These are phyloP conservation scores for Parazoanthus swiftii DNA, from an alignment of 92 coral and sea anemone genomes.

Conservation along the genomic window DNA sequence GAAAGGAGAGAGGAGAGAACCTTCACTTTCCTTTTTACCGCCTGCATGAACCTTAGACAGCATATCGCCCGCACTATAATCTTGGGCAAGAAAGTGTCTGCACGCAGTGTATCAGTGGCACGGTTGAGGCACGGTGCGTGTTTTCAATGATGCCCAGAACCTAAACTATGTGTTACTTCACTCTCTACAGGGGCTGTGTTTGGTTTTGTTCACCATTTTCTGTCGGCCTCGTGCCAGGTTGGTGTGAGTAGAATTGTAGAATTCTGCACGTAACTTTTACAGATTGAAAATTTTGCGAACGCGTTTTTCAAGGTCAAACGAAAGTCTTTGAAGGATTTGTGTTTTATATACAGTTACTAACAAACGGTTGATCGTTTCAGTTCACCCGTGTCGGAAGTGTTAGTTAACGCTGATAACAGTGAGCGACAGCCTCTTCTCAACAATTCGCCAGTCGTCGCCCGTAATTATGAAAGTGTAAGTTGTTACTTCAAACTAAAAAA, in stretches of 20 bases:
- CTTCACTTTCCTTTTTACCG: neutral
- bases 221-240: constrained; percentile 21
- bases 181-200: neutral
- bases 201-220: constrained; percentile 9
- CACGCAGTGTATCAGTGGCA: too few species aligned
- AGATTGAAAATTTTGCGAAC: neutral
- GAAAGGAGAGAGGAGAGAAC: too few species aligned
- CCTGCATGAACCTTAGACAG: neutral
- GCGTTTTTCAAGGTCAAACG: too few species aligned
- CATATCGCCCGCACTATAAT: too few species aligned
- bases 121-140: neutral
- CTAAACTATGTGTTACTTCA: neutral
- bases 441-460: neutral
- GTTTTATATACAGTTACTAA: neutral
- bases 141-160: too few species aligned
- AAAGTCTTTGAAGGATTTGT: neutral
- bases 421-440: neutral
- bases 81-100: too few species aligned
- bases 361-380: neutral
- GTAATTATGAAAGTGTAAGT: too few species aligned
- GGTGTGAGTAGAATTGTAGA: neutral
- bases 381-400: neutral
- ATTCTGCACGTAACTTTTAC: neutral
- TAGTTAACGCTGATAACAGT: neutral
- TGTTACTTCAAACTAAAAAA: too few species aligned